Evolutionary conservation across 2,797 vertebrate species (phyloP), one percentile per base, ranked within the genome.

Genomic region (Trachurus trachurus): DNA sequence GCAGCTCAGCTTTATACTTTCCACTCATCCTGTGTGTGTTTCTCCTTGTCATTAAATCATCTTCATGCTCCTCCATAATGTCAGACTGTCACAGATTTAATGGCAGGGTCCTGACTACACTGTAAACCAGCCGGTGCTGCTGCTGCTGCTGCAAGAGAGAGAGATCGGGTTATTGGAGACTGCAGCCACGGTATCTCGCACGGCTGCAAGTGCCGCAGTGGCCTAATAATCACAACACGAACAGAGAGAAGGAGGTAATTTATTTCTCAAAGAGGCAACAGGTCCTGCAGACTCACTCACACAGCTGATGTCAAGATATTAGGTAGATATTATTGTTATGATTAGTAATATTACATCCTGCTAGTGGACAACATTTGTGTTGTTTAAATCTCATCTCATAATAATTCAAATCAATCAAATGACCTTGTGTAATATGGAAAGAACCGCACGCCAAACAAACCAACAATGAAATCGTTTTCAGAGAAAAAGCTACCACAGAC

Each of bases 201-300:
- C 26, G 84, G 72, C 68, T 81, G 79, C 26, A 58, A 60, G 65
- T 87, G 85, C 83, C 16, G 85, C 88, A 92, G 88, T 90, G 88
- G 64, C 85, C 90, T 82, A 61, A 74, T 87, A 86, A 88, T 72
- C 17, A 86, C 42, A 75, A 45, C 70, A 58, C 71, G 67, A 58
- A 66, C 47, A 34, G 54, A 80, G 17, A 63, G 72, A 71, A 59
- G 58, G 68, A 57, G 53, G 50, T 42, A 0, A 50, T 81, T 65
- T 44, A 45, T 58, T 66, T 29, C 12, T 53, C 31, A 52, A 21
- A 47, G 42, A 75, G 22, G 66, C 75, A 59, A 60, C 58, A 37
- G 45, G 53, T 64, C 34, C 59, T 57, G 21, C 44, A 63, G n/a
- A 21, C 37, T 57, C 9, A 1, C 29, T 44, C 2, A 7, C 21